Evolutionary conservation across 2,888 invertebrate species (phyloP), one percentile per base, ranked within the genome.

Genomic region (Rhorus exstirpatorius): DNA sequence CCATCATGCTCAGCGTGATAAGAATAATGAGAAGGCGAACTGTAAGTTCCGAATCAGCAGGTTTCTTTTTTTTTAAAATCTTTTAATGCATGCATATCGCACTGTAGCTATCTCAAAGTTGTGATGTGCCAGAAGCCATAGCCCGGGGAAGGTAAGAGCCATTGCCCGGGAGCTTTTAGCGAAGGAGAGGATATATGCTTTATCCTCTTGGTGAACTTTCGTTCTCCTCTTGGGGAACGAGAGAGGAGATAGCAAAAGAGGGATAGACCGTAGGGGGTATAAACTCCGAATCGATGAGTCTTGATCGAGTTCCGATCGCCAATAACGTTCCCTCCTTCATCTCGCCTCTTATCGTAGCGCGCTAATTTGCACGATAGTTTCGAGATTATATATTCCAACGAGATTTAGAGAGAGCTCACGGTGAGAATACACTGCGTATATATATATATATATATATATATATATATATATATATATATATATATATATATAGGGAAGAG

Each of bases 261-360:
- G 24, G 26, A 7, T 1, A 67, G 60, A 72, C 24, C 49, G 38
- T 67, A 51, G 60, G 26, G 51, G 49, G 51, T 46, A 67, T 67
- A 67, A 67, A 72, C 72, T 72, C 72, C 72, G 51, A 67, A 60
- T 35, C 67, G 58, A 79, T 74, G 79, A 74, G 72, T 60, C 67
- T 79, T 79, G 63, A 79, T 71, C 71, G 44, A 79, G 44, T 71
- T 79, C 24, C 67, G 79, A 74, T 76, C 58, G 76, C 58, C 38
- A 44, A n/a, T n/a, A n/a, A 58, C 44, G 46, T 12, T 70, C 70
- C 17, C 41, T 65, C 35, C 53, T 51, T 55, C 14, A 26, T 35
- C 65, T 53, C n/a, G 41, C 65, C 31, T 41, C 17, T 55, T 31
- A 10, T 31, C 26, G 24, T 60, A 17, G 58, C n/a, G 49, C 46